phyloP scores from a whole-genome alignment of 2,888 invertebrate species.

The Gortyna flavago region DNA sequence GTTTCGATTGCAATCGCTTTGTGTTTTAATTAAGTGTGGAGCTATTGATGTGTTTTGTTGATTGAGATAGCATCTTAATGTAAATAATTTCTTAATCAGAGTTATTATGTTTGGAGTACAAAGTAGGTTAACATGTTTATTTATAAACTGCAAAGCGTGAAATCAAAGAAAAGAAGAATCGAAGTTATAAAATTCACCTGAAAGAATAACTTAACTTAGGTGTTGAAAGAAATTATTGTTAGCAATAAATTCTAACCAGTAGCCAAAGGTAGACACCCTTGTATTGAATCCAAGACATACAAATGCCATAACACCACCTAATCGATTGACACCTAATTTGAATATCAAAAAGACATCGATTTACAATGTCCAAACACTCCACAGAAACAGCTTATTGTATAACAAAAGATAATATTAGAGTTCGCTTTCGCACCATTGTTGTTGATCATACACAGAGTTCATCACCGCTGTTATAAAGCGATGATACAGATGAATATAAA shows the following conservation, averaged over 20 bases:
- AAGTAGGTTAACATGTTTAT: constrained; percentile 38
- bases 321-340: constrained; percentile 59
- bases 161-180: not conserved
- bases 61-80: constrained; percentile 65
- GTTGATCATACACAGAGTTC: constrained; percentile 80
- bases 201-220: not conserved
- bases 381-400: constrained; percentile 61
- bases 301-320: constrained; percentile 36
- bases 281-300: constrained; percentile 32
- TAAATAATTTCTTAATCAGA: constrained; percentile 63
- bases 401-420: constrained; percentile 69
- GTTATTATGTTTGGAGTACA: constrained; percentile 31
- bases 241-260: constrained; percentile 8
- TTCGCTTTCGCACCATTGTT: constrained; percentile 72
- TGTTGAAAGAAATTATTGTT: constrained; percentile 22
- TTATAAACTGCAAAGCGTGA: not conserved
- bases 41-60: constrained; percentile 55
- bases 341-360: constrained; percentile 66
- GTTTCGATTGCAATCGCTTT: constrained; percentile 65
- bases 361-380: constrained; percentile 60
- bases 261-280: constrained; percentile 15
- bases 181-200: not conserved
- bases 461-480: constrained; percentile 79
- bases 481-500: constrained; percentile 80
- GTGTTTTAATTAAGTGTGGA: constrained; percentile 64